A percentile compares a stretch with the other conserved stretches of the same genome.
phyloP scores from a whole-genome alignment of 2,888 invertebrate genomes.

The Nematopogon swammerdamellus region DNA sequence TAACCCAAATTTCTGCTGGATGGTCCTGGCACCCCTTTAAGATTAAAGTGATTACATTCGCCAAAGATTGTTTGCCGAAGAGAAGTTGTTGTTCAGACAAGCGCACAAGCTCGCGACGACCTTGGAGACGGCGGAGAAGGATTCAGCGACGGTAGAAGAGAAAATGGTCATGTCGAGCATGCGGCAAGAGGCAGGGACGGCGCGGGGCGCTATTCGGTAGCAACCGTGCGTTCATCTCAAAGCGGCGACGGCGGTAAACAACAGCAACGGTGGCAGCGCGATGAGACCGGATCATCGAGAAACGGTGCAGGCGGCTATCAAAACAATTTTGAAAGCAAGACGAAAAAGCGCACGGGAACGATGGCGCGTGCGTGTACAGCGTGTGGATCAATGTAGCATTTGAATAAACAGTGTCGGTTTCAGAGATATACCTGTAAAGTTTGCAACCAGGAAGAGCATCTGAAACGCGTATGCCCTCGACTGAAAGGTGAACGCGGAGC shows the following conservation, averaged over 20 bases:
- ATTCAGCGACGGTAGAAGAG: background rate
- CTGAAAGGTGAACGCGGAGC: background rate
- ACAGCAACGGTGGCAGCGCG: too few relatives aligned
- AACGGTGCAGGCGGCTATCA: too few relatives aligned
- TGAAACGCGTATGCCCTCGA: background rate
- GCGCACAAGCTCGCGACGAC: background rate
- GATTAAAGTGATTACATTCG: conserved; percentile 1
- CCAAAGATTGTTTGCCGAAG: conserved; percentile 1
- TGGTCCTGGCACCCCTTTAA: too few relatives aligned
- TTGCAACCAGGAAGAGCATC: background rate
- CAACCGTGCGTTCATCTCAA: too few relatives aligned
- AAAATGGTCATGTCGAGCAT: too few relatives aligned
- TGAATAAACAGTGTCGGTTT: background rate
- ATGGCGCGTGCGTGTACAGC: background rate
- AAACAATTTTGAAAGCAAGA: too few relatives aligned
- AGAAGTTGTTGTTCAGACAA: background rate
- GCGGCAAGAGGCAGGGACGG: too few relatives aligned
- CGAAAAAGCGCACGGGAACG: background rate
- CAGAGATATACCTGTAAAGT: background rate
- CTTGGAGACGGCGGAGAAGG: conserved; percentile 2
- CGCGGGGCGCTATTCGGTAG: too few relatives aligned
- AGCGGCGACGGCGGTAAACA: too few relatives aligned
- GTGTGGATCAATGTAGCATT: background rate
- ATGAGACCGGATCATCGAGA: too few relatives aligned
- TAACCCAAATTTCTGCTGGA: too few relatives aligned